Evolutionary conservation across 2,797 vertebrate genomes (phyloP).

Genomic region (Phoebastria nigripes): DNA sequence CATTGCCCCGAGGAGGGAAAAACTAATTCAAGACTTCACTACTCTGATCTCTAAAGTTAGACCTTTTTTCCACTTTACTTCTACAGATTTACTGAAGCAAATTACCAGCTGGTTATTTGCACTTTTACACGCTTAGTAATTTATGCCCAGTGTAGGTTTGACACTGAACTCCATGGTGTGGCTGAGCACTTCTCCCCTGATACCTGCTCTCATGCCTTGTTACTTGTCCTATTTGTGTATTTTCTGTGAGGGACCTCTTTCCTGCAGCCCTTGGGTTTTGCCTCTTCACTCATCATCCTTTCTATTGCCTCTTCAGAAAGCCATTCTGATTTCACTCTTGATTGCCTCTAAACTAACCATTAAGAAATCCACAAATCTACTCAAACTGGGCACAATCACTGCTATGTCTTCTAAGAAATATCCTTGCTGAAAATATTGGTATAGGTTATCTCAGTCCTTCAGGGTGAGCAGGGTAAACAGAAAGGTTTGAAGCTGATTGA

Average conservation of each 20-base stretch:
- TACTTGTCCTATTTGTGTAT: not conserved
- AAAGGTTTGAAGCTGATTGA: not conserved
- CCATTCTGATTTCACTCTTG: not conserved
- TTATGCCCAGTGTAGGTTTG: not conserved
- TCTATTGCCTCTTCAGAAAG: not conserved
- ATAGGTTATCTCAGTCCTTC: not conserved
- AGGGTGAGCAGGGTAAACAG: not conserved
- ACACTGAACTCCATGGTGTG: not conserved
- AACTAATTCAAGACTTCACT: not conserved
- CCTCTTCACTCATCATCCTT: not conserved
- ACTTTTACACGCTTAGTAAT: not conserved
- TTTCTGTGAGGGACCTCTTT: not conserved
- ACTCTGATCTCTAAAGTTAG: not conserved
- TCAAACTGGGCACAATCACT: not conserved
- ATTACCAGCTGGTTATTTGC: not conserved
- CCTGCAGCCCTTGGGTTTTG: not conserved
- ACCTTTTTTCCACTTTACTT: not conserved
- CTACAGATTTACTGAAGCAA: not conserved
- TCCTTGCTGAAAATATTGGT: not conserved
- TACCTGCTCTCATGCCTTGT: not conserved
- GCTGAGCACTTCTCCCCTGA: not conserved
- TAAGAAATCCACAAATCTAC: not conserved
- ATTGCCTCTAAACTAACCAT: not conserved
- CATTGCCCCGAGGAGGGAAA: not conserved
- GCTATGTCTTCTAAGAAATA: not conserved